These are phyloP conservation scores for Cheilosia impressa DNA, from an alignment of 2,888 invertebrate genomes.

Conservation along the genomic window DNA sequence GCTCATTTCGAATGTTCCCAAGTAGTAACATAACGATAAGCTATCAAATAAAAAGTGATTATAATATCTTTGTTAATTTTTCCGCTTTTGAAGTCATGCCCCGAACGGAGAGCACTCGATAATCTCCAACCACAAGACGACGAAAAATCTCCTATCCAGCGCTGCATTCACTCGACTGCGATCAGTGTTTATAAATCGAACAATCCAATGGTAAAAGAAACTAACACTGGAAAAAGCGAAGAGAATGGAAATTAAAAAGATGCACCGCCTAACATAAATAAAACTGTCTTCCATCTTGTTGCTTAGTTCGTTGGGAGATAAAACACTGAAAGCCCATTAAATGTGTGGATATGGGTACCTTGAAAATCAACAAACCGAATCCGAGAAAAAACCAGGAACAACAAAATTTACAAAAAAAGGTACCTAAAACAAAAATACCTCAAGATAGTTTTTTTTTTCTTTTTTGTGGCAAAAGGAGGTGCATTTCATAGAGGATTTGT, in stretches of 20 bases:
- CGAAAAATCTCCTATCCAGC: conserved; percentile 21
- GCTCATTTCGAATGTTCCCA: conserved; percentile 57
- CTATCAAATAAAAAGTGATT: conserved; percentile 67
- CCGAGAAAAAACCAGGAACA: conserved; percentile 41
- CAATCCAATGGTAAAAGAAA: conserved; percentile 41
- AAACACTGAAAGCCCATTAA: conserved; percentile 75
- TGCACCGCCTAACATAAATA: conserved; percentile 75
- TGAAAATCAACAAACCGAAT: conserved; percentile 70
- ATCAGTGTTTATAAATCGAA: conserved; percentile 64
- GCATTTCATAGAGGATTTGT: conserved; percentile 33
- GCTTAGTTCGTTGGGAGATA: conserved; percentile 66
- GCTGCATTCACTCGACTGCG: conserved; percentile 19
- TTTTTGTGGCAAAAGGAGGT: conserved; percentile 39
- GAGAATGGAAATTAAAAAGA: conserved; percentile 71
- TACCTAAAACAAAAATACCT: conserved; percentile 18
- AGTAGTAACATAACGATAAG: conserved; percentile 66
- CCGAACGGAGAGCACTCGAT: conserved; percentile 16
- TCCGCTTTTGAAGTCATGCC: conserved; percentile 53
- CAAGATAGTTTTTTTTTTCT: conserved; percentile 11
- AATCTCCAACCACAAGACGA: conserved; percentile 24
- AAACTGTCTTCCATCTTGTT: conserved; percentile 73
- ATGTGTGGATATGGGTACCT: conserved; percentile 74
- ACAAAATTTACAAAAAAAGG: conserved; percentile 39
- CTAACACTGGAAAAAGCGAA: conserved; percentile 15
- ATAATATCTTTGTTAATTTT: conserved; percentile 71